Evolutionary conservation across 2,797 vertebrate species (phyloP).

Genomic region (Helostoma temminkii): DNA sequence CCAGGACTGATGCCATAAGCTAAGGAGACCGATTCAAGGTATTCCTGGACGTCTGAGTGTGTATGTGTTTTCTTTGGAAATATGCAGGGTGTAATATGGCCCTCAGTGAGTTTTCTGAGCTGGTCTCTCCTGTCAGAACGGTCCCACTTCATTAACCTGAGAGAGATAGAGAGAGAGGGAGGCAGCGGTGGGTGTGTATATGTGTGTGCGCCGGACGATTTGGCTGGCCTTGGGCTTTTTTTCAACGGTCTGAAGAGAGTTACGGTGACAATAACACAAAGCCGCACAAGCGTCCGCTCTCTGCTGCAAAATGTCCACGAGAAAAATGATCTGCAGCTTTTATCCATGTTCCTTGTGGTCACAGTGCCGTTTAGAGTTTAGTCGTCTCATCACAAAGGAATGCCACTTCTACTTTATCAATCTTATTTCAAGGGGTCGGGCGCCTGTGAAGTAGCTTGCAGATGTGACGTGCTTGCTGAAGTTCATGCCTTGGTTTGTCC

Average conservation of each 20-base stretch:
- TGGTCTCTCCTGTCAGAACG: conserved; percentile 53
- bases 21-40: conserved; percentile 6
- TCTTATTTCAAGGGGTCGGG: conserved; percentile 48
- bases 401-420: conserved; percentile 74
- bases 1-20: conserved; percentile 32
- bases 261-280: conserved; percentile 72
- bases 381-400: conserved; percentile 76
- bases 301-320: conserved; percentile 65
- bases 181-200: not conserved
- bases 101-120: conserved; percentile 40
- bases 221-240: conserved; percentile 50
- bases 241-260: conserved; percentile 68
- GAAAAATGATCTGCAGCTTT: conserved; percentile 77
- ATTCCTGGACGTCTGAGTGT: conserved; percentile 21
- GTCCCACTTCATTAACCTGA: conserved; percentile 69
- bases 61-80: conserved; percentile 30
- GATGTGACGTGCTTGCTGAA: conserved; percentile 56
- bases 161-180: conserved; percentile 24
- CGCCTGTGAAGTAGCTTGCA: conserved; percentile 57
- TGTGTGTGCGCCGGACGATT: conserved; percentile 8
- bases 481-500: conserved; percentile 27
- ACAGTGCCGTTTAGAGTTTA: conserved; percentile 69
- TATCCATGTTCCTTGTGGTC: conserved; percentile 74
- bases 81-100: conserved; percentile 42
- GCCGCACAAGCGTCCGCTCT: conserved; percentile 67